phyloP scores from a whole-genome alignment of 1,140 invertebrate genomes.

The Drosophila ananassae region DNA sequence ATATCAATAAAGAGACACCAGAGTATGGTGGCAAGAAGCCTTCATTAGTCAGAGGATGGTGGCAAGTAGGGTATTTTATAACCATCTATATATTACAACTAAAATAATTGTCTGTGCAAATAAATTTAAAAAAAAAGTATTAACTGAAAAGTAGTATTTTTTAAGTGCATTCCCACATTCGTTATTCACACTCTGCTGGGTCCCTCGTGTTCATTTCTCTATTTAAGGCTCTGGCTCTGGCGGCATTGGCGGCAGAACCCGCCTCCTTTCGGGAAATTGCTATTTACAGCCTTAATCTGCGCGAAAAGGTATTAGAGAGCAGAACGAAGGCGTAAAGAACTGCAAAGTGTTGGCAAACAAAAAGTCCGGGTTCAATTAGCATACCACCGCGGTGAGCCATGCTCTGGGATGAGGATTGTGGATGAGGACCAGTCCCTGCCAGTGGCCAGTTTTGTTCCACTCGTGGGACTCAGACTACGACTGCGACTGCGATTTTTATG shows the following conservation, averaged over 20 bases:
- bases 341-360: conserved; percentile 75
- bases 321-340: conserved; percentile 52
- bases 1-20: conserved; percentile 33
- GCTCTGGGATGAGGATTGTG: conserved; percentile 14
- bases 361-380: conserved; percentile 71
- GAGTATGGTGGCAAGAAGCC: conserved; percentile 18
- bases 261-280: conserved; percentile 67
- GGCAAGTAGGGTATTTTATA: conserved; percentile 19
- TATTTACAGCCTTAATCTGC: conserved; percentile 79
- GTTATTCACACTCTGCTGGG: not conserved
- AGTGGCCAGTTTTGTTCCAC: conserved; percentile 2
- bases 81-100: conserved; percentile 3
- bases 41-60: conserved; percentile 53
- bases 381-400: conserved; percentile 70
- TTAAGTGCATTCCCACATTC: conserved; percentile 54
- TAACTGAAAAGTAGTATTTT: no score
- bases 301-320: conserved; percentile 77
- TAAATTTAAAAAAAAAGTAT: no score
- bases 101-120: conserved; percentile 5
- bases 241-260: conserved; percentile 15
- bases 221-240: conserved; percentile 45
- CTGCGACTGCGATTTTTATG: conserved; percentile 69
- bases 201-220: conserved; percentile 14
- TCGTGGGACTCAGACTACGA: conserved; percentile 55
- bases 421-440: conserved; percentile 4